Conservation (phyloP, 1,140 invertebrate genomes). For the Saccostrea cuccullata region DNA sequence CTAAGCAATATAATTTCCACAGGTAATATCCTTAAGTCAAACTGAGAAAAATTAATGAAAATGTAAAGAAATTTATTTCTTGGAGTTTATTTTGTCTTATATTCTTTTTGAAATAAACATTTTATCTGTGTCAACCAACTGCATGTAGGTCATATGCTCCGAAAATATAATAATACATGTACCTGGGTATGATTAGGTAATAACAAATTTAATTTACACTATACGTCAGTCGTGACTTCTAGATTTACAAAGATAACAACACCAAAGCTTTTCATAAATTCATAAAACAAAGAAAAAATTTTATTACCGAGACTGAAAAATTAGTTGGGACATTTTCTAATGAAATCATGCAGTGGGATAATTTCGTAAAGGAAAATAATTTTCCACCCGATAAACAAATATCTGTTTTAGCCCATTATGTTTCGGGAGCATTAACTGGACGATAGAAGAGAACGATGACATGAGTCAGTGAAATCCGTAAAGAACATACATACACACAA, state of each 20-base stretch:
- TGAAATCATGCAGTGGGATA: background rate
- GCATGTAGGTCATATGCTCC: no score
- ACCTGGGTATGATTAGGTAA: no score
- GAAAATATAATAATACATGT: no score
- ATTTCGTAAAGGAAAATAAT: background rate
- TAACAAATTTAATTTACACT: no score
- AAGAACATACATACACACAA: conserved; percentile 14
- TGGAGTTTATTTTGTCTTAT: no score
- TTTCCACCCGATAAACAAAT: background rate
- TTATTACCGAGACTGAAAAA: background rate
- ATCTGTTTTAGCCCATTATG: background rate
- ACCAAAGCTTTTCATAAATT: background rate
- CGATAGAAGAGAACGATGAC: background rate
- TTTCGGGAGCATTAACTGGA: background rate
- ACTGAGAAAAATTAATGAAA: no score
- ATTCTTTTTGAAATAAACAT: no score
- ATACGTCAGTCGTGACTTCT: no score
- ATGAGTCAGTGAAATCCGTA: background rate
- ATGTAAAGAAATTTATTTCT: no score
- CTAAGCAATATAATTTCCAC: no score
- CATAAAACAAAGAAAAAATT: background rate
- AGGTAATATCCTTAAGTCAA: no score
- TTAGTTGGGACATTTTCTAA: background rate
- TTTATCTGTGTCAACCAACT: no score
- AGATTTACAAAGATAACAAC: background rate